Evolutionary conservation across 2,888 invertebrate genomes (phyloP).

Genomic region (Dynastes hyllus): DNA sequence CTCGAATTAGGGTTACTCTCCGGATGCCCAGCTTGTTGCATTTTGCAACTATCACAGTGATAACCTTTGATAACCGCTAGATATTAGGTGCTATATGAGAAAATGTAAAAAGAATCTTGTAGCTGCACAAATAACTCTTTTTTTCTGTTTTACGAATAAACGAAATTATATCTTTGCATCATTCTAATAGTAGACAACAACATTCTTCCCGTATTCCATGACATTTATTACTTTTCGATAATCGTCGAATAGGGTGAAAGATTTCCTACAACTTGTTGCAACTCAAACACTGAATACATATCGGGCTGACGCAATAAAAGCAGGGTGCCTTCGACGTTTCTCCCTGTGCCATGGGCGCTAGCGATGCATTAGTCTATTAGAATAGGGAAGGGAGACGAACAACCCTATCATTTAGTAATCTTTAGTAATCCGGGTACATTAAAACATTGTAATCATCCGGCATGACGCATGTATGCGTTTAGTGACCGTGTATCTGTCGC

Average conservation of each 20-base stretch:
- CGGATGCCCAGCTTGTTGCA: too few relatives aligned
- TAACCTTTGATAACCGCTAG: too few relatives aligned
- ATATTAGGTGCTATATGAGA: too few relatives aligned
- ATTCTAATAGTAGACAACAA: neutral
- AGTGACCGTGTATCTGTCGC: neutral
- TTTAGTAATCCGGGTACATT: slow-evolving; percentile 58
- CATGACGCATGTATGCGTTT: slow-evolving; percentile 16
- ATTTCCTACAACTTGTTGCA: slow-evolving; percentile 48
- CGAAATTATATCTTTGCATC: neutral
- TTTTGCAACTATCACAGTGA: too few relatives aligned
- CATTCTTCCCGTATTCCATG: too few relatives aligned
- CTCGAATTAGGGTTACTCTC: too few relatives aligned
- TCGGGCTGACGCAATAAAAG: slow-evolving; percentile 39
- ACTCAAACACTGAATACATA: slow-evolving; percentile 13
- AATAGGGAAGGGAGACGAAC: slow-evolving; percentile 58
- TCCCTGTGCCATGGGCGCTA: neutral
- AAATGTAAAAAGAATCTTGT: too few relatives aligned
- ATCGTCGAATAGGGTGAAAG: slow-evolving; percentile 3
- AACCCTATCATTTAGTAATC: slow-evolving; percentile 62
- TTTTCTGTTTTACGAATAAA: too few relatives aligned
- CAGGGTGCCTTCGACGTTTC: slow-evolving; percentile 3
- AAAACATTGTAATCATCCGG: slow-evolving; percentile 57
- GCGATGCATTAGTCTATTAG: slow-evolving; percentile 52
- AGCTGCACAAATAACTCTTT: too few relatives aligned
- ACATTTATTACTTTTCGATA: neutral